Percentiles rank a stretch among this genome's conserved stretches.
phyloP scores from a whole-genome alignment of 2,888 invertebrate species.

The Melinaea marsaeus region DNA sequence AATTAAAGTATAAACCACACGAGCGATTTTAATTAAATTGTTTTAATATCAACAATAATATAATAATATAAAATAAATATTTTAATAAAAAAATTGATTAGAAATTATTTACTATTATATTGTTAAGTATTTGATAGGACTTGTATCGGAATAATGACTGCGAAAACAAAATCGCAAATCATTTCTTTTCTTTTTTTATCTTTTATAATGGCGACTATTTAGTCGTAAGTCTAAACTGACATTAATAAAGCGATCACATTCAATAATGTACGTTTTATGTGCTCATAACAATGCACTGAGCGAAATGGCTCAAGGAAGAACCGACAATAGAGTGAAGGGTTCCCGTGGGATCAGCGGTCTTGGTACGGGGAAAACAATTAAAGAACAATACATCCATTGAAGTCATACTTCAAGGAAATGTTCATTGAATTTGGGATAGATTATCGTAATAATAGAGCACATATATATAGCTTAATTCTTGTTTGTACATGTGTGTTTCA shows the following conservation, averaged over 20 bases:
- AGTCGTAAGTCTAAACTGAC: constrained; percentile 10
- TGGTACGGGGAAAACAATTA: constrained; percentile 36
- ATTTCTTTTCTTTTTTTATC: too few species aligned
- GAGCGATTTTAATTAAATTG: too few species aligned
- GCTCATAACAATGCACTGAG: constrained; percentile 27
- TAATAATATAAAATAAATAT: too few species aligned
- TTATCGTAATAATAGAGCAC: not conserved
- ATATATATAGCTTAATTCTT: not conserved
- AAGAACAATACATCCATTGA: constrained; percentile 32
- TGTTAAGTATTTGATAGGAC: too few species aligned
- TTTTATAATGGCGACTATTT: not conserved
- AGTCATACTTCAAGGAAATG: constrained; percentile 7
- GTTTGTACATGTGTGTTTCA: too few species aligned
- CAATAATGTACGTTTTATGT: constrained; percentile 21
- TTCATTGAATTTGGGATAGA: constrained; percentile 2
- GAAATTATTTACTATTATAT: too few species aligned
- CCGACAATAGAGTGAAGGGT: constrained; percentile 33
- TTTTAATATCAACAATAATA: too few species aligned
- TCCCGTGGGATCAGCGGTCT: constrained; percentile 43
- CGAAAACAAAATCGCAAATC: too few species aligned
- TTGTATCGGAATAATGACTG: too few species aligned
- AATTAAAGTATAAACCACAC: not conserved
- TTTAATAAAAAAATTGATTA: too few species aligned
- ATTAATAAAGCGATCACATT: constrained; percentile 27
- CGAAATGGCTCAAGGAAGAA: constrained; percentile 25